A percentile compares a stretch with the other conserved stretches of the same genome.
Conservation (phyloP, 2,113 vertebrate genomes). For the Barnardius zonarius region DNA sequence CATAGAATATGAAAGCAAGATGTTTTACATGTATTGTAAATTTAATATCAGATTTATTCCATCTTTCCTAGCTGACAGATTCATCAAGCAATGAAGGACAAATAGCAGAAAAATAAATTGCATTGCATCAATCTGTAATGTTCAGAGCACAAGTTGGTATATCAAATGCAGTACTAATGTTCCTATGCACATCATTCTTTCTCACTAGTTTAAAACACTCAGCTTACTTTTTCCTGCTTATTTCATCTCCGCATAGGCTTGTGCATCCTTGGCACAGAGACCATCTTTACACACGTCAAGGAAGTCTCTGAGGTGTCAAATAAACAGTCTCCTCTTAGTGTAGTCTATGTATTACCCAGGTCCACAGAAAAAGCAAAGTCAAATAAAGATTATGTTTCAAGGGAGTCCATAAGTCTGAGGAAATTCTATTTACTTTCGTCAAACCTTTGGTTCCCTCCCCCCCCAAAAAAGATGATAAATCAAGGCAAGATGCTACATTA, state of each 20-base stretch:
- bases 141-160: neutral
- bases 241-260: neutral
- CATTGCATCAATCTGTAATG: neutral
- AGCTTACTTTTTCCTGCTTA: neutral
- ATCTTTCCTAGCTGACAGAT: neutral
- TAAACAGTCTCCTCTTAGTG: neutral
- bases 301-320: conserved; percentile 4
- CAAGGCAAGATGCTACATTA: neutral
- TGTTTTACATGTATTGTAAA: neutral
- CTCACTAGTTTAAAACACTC: neutral
- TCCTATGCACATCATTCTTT: neutral
- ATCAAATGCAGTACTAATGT: neutral
- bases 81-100: neutral
- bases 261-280: conserved; percentile 19
- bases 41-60: neutral
- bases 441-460: neutral
- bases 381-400: conserved; percentile 4
- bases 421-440: neutral
- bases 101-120: neutral
- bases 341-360: neutral
- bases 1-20: neutral
- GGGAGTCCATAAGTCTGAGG: neutral
- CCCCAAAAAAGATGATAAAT: neutral
- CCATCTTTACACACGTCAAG: conserved; percentile 8
- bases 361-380: neutral